A percentile compares a stretch with the other conserved stretches of the same genome.
These are phyloP conservation scores for Magallana ariakensis DNA, from an alignment of 1,140 invertebrate species.

Conservation along the genomic window DNA sequence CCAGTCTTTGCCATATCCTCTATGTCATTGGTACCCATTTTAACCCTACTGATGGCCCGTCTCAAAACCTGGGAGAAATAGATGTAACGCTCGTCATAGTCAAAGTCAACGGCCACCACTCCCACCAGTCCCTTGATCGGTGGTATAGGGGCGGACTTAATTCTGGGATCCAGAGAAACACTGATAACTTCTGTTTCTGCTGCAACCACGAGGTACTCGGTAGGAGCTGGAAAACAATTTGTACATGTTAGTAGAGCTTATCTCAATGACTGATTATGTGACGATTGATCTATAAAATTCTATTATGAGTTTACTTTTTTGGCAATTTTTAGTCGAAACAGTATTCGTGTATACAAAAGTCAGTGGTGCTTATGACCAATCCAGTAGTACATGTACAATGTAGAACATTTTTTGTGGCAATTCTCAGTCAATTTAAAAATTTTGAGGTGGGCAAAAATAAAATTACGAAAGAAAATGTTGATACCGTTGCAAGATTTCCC, in stretches of 20 bases:
- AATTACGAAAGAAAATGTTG: background rate
- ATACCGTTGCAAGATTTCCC: slow-evolving; percentile 84
- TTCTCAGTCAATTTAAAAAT: background rate
- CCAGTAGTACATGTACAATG: too few species aligned
- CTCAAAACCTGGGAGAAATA: slow-evolving; percentile 85
- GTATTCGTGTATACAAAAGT: too few species aligned
- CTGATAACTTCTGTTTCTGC: slow-evolving; percentile 94
- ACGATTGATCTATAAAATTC: too few species aligned
- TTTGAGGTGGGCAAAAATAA: background rate
- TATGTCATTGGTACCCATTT: slow-evolving; percentile 58
- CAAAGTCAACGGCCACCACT: slow-evolving; percentile 76
- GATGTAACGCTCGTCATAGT: slow-evolving; percentile 79
- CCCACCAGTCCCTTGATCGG: slow-evolving; percentile 79
- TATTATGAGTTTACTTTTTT: too few species aligned
- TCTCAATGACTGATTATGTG: background rate
- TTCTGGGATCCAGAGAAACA: slow-evolving; percentile 90
- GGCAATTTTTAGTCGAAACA: too few species aligned
- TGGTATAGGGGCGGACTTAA: slow-evolving; percentile 90
- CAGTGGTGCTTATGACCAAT: too few species aligned
- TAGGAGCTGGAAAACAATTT: slow-evolving; percentile 83
- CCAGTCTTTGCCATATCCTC: slow-evolving; percentile 63
- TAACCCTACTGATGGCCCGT: slow-evolving; percentile 69
- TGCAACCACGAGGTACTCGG: slow-evolving; percentile 94
- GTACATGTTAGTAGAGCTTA: too few species aligned
- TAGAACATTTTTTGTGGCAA: too few species aligned